Conservation (phyloP, 2,113 vertebrate species). For the Camelus dromedarius region DNA sequence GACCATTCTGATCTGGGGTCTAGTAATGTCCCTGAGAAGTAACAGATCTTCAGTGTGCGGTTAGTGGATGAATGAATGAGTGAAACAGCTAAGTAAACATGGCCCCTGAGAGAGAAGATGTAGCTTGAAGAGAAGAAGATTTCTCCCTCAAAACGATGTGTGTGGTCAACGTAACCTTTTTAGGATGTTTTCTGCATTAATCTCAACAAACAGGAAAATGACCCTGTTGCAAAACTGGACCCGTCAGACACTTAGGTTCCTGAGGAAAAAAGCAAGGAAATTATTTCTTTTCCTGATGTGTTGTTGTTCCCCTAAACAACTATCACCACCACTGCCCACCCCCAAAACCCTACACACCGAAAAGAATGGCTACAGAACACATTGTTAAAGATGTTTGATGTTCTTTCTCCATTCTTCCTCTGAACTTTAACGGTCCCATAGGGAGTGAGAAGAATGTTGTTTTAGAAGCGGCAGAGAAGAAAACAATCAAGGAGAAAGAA, state of each 20-base stretch:
- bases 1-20: constrained; percentile 10
- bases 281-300: constrained; percentile 77
- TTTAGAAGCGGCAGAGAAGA: constrained; percentile 70
- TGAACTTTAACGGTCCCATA: neutral
- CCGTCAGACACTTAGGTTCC: constrained; percentile 79
- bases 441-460: neutral
- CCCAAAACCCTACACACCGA: neutral
- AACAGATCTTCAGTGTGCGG: neutral
- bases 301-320: constrained; percentile 72
- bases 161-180: constrained; percentile 24
- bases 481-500: constrained; percentile 44
- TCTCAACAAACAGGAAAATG: constrained; percentile 82
- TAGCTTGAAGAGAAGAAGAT: constrained; percentile 35
- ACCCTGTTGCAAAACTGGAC: constrained; percentile 74
- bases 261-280: constrained; percentile 74
- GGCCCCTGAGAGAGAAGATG: constrained; percentile 34
- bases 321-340: neutral
- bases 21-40: constrained; percentile 5
- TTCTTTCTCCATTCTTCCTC: neutral
- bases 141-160: neutral
- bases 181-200: constrained; percentile 73
- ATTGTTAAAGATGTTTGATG: neutral
- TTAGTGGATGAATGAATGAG: constrained; percentile 21
- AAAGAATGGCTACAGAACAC: constrained; percentile 65
- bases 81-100: constrained; percentile 40